Base-by-base conservation (phyloP, 2,113 vertebrate genomes). In the Agapornis roseicollis region DNA sequence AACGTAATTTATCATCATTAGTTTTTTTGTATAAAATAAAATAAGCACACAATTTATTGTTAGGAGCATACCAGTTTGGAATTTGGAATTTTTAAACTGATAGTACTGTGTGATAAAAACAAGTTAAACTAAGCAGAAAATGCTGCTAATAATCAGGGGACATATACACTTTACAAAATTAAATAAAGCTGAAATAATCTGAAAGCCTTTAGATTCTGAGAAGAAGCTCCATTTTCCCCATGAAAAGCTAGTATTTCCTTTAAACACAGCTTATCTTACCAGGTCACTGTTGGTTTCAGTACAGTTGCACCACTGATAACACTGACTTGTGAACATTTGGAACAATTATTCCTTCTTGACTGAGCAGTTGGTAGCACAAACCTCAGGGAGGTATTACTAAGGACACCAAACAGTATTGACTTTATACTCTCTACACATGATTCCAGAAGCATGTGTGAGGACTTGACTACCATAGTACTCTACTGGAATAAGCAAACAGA, bases 51-150 rank as follows among this genome's bases (percentile, higher is more conserved):
- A 17, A 4, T 55, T 83, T 8, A 33, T 52, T 79, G 2, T 69
- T 56, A 72, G 31, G 20, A 65, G 7, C 5, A 79, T 2, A 5
- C 10, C 39, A 31, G 18, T 82, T 88, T 5, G 9, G 33, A 90
- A 68, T 17, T 35, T 64, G 19, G 18, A 71, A 49, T 91, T 47
- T 94, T 91, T 82, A 35, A 60, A n/a, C 17, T 5, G 2, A 35
- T 41, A 76, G 3, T 9, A 85, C 13, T 24, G 12, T 74, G 35
- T 49, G n/a, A 85, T 53, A 80, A 92, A 79, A 82, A 0, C 11
- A 80, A 58, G 55, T 63, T 63, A 84, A 92, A 85, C 72, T 79
- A 79, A 87, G 63, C 33, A 91, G 73, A 87, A 94, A 94, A 81
- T 64, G 16, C 23, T 83, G 14, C 14, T 81, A 44, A 33, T 85